phyloP scores from a whole-genome alignment of 1,140 invertebrate genomes.

The Theocolax elegans region DNA sequence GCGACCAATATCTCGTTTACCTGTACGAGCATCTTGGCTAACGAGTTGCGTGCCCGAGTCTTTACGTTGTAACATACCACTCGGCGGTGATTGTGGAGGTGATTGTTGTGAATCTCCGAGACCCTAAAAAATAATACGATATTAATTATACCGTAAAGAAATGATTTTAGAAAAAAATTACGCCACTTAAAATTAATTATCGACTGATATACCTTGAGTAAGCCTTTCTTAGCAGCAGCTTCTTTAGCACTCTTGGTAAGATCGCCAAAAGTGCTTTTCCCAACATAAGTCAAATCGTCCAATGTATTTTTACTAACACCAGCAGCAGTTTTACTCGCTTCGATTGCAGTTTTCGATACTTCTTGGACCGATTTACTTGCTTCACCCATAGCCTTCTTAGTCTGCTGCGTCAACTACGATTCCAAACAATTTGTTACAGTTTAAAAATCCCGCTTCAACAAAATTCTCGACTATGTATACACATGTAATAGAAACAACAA shows the following conservation, averaged over 20 bases:
- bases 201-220: slow-evolving; percentile 81
- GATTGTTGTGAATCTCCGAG: slow-evolving; percentile 64
- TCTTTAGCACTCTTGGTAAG: slow-evolving; percentile 92
- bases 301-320: slow-evolving; percentile 89
- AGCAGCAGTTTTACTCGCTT: slow-evolving; percentile 87
- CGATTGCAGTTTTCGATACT: slow-evolving; percentile 83
- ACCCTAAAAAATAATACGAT: too few species aligned
- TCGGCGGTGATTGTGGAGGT: slow-evolving; percentile 53
- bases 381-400: slow-evolving; percentile 89
- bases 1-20: slow-evolving; percentile 70
- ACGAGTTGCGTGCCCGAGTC: slow-evolving; percentile 63
- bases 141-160: too few species aligned
- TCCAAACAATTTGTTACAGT: not conserved
- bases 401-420: slow-evolving; percentile 81
- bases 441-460: too few species aligned
- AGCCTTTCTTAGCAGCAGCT: slow-evolving; percentile 84
- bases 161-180: too few species aligned
- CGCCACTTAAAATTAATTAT: too few species aligned
- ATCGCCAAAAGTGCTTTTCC: slow-evolving; percentile 87
- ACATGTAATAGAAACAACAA: too few species aligned
- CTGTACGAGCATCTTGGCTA: slow-evolving; percentile 55
- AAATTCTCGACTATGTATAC: too few species aligned
- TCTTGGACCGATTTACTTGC: slow-evolving; percentile 84
- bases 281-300: slow-evolving; percentile 87
- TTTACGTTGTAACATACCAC: slow-evolving; percentile 55